Conservation (phyloP, 2,888 invertebrate genomes). For the Meteorus colon region DNA sequence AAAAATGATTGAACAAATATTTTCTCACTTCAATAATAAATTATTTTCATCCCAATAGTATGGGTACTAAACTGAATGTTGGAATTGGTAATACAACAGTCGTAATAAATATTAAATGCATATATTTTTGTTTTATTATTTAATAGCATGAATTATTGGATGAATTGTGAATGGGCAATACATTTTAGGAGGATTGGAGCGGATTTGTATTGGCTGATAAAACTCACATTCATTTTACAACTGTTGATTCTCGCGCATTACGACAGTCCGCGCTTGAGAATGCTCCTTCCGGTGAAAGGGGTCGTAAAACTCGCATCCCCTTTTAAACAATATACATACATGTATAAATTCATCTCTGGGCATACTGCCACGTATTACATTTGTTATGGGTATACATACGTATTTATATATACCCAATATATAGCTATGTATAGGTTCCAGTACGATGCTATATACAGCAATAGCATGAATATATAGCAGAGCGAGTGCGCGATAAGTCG, state of each 20-base stretch:
- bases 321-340: slow-evolving; percentile 13
- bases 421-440: slow-evolving; percentile 4
- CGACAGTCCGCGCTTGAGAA: slow-evolving; percentile 7
- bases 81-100: too few species aligned
- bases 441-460: background rate
- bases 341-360: slow-evolving; percentile 25
- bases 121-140: background rate
- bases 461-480: slow-evolving; percentile 27
- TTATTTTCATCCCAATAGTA: too few species aligned
- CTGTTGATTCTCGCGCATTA: slow-evolving; percentile 38
- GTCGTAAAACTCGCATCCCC: slow-evolving; percentile 32
- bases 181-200: background rate
- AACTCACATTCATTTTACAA: slow-evolving; percentile 35
- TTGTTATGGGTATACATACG: background rate
- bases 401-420: background rate
- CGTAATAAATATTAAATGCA: background rate
- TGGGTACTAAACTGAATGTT: too few species aligned
- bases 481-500: slow-evolving; percentile 37
- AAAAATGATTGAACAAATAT: too few species aligned
- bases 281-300: slow-evolving; percentile 24
- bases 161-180: background rate
- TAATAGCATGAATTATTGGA: background rate
- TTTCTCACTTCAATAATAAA: too few species aligned
- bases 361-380: slow-evolving; percentile 31
- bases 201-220: slow-evolving; percentile 29